Percentiles rank a stretch among this genome's conserved stretches.
Conservation (phyloP, 2,113 vertebrate genomes). For the Rousettus leschenaultii region DNA sequence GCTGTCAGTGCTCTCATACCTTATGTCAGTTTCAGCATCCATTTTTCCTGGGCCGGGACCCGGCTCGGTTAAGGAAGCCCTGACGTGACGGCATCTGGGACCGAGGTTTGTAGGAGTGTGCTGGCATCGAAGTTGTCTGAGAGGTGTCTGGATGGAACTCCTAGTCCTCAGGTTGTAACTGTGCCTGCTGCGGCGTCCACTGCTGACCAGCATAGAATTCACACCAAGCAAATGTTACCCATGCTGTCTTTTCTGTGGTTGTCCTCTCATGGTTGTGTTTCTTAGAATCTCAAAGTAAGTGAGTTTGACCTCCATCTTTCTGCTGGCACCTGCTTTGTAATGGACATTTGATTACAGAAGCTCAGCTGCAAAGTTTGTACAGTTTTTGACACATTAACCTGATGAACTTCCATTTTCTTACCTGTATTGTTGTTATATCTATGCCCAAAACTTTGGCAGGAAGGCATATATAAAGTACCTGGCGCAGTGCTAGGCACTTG, state of each 20-base stretch:
- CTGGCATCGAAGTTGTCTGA: neutral
- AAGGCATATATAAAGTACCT: neutral
- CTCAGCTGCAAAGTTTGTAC: neutral
- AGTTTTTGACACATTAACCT: neutral
- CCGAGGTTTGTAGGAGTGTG: neutral
- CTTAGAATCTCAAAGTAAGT: neutral
- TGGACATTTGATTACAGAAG: neutral
- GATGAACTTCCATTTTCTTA: neutral
- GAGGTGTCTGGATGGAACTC: neutral
- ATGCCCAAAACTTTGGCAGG: neutral
- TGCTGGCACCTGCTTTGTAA: neutral
- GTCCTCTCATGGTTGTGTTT: neutral
- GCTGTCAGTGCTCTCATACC: rapidly evolving
- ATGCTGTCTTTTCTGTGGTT: neutral
- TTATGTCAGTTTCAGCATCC: neutral
- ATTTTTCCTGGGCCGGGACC: neutral
- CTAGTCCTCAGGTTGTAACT: neutral
- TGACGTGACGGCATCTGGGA: neutral
- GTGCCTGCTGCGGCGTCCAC: neutral
- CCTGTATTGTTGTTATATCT: neutral
- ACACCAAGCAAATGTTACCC: neutral
- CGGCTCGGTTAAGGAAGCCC: neutral
- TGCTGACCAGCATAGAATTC: neutral
- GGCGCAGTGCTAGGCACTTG: neutral
- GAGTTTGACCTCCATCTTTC: neutral